phyloP scores from a whole-genome alignment of 2,888 invertebrate genomes.

The Theretra japonica region DNA sequence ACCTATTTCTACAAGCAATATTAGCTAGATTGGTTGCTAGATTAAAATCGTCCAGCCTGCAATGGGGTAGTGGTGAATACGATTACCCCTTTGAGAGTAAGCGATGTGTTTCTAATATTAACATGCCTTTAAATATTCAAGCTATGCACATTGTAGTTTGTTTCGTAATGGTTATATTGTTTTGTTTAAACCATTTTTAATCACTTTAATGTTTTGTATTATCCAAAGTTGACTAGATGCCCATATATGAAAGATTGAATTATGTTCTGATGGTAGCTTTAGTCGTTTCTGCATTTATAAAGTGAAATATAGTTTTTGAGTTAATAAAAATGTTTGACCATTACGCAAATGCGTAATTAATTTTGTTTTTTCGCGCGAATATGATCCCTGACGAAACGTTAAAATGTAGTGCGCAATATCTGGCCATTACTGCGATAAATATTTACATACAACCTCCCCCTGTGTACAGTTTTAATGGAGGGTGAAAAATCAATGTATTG shows the following conservation, averaged over 20 bases:
- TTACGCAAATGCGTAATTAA: not conserved
- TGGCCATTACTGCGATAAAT: conserved; percentile 18
- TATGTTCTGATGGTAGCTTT: not conserved
- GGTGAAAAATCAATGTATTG: conserved; percentile 1
- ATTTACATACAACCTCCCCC: conserved; percentile 15
- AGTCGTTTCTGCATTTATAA: not conserved
- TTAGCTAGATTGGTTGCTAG: not conserved
- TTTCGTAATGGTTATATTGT: too few relatives aligned
- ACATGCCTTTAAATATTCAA: not conserved
- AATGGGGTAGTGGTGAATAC: not conserved
- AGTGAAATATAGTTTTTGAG: too few relatives aligned
- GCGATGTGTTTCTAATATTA: not conserved
- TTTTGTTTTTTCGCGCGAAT: not conserved
- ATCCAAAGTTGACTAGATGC: too few relatives aligned
- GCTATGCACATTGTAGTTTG: too few relatives aligned
- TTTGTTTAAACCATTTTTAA: too few relatives aligned
- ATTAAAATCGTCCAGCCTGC: conserved; percentile 2
- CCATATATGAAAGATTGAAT: too few relatives aligned
- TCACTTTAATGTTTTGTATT: too few relatives aligned
- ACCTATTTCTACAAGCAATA: not conserved
- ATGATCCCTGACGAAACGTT: not conserved
- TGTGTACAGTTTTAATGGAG: not conserved
- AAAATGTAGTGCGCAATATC: conserved; percentile 18
- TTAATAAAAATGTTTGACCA: not conserved
- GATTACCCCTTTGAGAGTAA: conserved; percentile 3